Evolutionary conservation across 1,140 invertebrate genomes (phyloP).

Genomic region (Rhyacophila brunnea): DNA sequence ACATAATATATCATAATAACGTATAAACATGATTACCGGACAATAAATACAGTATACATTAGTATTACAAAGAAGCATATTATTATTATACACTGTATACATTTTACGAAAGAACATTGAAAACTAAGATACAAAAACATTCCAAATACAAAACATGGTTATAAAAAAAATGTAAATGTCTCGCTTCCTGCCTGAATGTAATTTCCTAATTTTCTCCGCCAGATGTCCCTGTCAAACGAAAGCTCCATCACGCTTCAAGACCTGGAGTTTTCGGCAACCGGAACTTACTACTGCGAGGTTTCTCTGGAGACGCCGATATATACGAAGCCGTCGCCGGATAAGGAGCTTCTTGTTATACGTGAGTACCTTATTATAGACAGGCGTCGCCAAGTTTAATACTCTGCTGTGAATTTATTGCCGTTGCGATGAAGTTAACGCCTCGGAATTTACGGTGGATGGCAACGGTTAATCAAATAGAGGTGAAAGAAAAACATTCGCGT

Average conservation of each 20-base stretch:
- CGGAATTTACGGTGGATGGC: no score
- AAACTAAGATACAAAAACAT: no score
- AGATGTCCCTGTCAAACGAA: constrained; percentile 69
- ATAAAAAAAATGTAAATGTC: no score
- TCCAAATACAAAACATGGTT: no score
- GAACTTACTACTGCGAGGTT: constrained; percentile 73
- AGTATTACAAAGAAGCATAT: no score
- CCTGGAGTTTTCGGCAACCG: constrained; percentile 70
- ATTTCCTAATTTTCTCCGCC: constrained; percentile 42
- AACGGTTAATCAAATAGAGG: background rate
- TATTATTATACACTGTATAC: no score
- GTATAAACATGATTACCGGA: no score
- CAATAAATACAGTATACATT: no score
- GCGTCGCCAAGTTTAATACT: background rate
- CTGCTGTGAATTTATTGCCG: background rate
- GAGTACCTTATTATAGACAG: constrained; percentile 47
- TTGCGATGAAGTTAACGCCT: no score
- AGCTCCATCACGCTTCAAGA: constrained; percentile 71
- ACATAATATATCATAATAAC: no score
- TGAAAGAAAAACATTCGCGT: background rate
- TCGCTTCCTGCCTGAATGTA: no score
- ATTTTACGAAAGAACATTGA: no score
- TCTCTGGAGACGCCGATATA: constrained; percentile 75
- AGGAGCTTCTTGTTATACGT: constrained; percentile 76
- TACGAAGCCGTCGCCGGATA: constrained; percentile 68